Base-by-base conservation (phyloP, 2,888 invertebrate genomes). In the Pseudolycoriella hygida region DNA sequence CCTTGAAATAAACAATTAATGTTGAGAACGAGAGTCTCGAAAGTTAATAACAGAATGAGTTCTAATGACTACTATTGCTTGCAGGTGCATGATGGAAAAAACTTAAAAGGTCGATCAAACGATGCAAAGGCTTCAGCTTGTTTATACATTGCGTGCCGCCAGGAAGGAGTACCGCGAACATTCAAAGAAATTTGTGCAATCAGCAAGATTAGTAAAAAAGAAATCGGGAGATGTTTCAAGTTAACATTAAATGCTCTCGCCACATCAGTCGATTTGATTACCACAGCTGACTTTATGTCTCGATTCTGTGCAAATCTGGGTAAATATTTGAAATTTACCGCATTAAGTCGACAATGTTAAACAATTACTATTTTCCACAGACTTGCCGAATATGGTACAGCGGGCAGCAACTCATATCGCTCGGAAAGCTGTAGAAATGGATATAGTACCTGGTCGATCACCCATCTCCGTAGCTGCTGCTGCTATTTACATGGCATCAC, bases 171-270 rank as follows among this genome's bases (percentile, higher is more conserved):
- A 0, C 97, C 98, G 0, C 77, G 98, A 53, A 97, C 98, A 11
- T 98, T 99, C 64, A 98, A 93, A 67, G 98, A 98, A 73, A 97
- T 99, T 49, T 98, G 97, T 65, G 97, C 97, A 0, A 93, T 97
- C 43, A 96, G 96, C 59, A 93, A 92, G 70, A 92, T 98, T 47
- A 94, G 96, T 57, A 98, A 98, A 68, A 94, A 97, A 57, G 98
- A 99, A 69, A 98, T 98, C 48, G 98, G 98, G 1, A 71, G 96
- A 52, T 97, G 97, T 61, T 99, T 98, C 66, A 97, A 97, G 59
- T 66, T 97, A 38, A 98, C 98, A 48, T 69, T 97, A 34, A 94
- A 94, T 62, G 93, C 90, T 0, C 68, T 98, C 44, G 93, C 96
- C 62, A 98, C 97, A 0, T 94, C 88, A 30, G 93, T 98, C 6